Evolutionary conservation across 2,797 vertebrate genomes (phyloP).

Genomic region (Aplochiton taeniatus): DNA sequence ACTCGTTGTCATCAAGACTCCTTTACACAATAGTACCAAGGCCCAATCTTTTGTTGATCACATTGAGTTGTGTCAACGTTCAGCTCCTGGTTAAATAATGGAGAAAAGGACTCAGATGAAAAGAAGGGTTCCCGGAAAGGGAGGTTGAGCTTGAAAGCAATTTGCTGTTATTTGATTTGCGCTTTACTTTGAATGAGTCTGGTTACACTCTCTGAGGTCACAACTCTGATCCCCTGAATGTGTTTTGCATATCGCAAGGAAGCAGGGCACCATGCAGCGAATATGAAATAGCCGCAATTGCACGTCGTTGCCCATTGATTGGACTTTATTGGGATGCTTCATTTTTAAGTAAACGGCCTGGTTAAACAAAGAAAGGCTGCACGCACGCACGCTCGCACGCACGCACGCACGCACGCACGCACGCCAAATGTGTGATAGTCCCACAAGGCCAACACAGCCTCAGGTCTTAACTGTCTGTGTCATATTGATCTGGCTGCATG

Average conservation of each 20-base stretch:
- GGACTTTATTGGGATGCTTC: constrained; percentile 60
- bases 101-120: constrained; percentile 6
- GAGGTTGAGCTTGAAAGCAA: not conserved
- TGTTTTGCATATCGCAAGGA: constrained; percentile 19
- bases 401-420: constrained; percentile 5
- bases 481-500: constrained; percentile 23
- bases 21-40: constrained; percentile 34
- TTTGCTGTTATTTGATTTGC: not conserved
- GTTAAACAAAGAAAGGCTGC: constrained; percentile 59
- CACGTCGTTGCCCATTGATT: constrained; percentile 57
- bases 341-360: constrained; percentile 47
- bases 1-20: constrained; percentile 25
- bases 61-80: constrained; percentile 8
- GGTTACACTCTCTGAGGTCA: constrained; percentile 1
- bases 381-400: constrained; percentile 5
- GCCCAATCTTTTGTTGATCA: constrained; percentile 15
- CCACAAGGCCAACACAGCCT: constrained; percentile 58
- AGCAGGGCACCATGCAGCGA: constrained; percentile 11
- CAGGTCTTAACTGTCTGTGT: constrained; percentile 47
- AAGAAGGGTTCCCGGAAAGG: too few relatives aligned
- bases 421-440: constrained; percentile 44
- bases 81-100: constrained; percentile 18
- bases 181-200: constrained; percentile 16
- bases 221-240: not conserved
- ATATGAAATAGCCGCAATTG: constrained; percentile 34